phyloP scores from a whole-genome alignment of 2,888 invertebrate species.

The Piscicola geometra region DNA sequence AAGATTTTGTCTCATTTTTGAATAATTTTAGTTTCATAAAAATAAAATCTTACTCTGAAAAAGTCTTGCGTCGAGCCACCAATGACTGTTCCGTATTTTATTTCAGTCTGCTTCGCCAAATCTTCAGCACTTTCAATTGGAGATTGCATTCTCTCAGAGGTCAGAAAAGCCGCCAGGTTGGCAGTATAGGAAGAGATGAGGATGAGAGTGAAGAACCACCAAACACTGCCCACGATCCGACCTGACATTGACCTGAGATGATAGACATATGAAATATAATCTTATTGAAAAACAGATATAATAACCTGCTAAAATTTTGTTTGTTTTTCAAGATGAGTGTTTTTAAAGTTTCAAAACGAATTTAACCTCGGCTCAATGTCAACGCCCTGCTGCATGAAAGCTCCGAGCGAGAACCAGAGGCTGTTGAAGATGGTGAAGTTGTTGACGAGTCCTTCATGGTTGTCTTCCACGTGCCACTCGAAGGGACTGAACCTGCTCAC shows the following conservation, averaged over 20 bases:
- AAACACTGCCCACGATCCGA: slow-evolving; percentile 91
- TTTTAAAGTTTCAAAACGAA: no score
- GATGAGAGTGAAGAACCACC: slow-evolving; percentile 99
- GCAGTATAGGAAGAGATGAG: slow-evolving; percentile 97
- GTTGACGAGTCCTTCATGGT: slow-evolving; percentile 45
- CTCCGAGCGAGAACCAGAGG: slow-evolving; percentile 93
- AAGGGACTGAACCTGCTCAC: slow-evolving; percentile 94
- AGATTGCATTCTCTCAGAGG: slow-evolving; percentile 78
- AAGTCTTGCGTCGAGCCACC: slow-evolving; percentile 77
- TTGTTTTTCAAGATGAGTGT: no score
- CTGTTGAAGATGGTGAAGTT: slow-evolving; percentile 86
- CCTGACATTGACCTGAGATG: slow-evolving; percentile 77
- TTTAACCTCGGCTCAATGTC: slow-evolving; percentile 87
- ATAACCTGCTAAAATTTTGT: no score
- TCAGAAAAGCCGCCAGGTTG: slow-evolving; percentile 76
- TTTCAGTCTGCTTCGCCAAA: slow-evolving; percentile 82
- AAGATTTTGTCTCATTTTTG: not conserved
- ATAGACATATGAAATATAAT: not conserved
- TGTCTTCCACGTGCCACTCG: slow-evolving; percentile 75
- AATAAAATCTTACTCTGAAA: slow-evolving; percentile 63
- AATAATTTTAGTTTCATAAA: not conserved
- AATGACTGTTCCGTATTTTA: slow-evolving; percentile 75
- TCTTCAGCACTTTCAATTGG: slow-evolving; percentile 88
- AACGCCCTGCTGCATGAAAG: slow-evolving; percentile 97
- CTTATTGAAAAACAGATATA: no score